Evolutionary conservation across 2,113 vertebrate genomes (phyloP).

Genomic region (Podiceps cristatus): DNA sequence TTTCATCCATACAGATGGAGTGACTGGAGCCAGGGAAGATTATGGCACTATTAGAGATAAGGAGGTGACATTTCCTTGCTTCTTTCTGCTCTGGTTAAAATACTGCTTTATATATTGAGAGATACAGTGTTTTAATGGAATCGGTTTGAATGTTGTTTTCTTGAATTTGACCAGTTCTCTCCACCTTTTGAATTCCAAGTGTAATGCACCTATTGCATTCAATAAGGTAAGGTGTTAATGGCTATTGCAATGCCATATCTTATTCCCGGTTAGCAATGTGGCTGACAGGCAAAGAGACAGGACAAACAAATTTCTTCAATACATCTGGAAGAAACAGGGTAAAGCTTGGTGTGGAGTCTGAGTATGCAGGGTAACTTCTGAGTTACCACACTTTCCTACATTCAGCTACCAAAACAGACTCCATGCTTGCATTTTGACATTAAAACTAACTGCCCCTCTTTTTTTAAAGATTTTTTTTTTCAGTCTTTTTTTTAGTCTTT

Average conservation of each 20-base stretch:
- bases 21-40: background rate
- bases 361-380: background rate
- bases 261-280: background rate
- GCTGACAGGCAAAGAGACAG: background rate
- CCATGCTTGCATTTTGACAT: background rate
- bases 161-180: background rate
- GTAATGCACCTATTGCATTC: background rate
- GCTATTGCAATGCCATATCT: background rate
- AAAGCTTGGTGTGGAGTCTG: background rate
- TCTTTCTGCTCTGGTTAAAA: background rate
- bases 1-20: background rate
- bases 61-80: background rate
- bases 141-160: background rate
- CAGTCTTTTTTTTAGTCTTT: background rate
- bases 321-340: background rate
- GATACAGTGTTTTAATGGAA: background rate
- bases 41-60: background rate
- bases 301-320: background rate
- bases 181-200: background rate
- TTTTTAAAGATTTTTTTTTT: background rate
- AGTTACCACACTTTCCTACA: rapidly evolving
- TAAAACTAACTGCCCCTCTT: background rate
- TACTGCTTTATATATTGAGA: background rate
- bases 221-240: background rate
- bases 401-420: background rate